Evolutionary conservation across 2,888 invertebrate genomes (phyloP), one percentile per base, ranked within the genome.

Genomic region (Eutolmus rufibarbis): DNA sequence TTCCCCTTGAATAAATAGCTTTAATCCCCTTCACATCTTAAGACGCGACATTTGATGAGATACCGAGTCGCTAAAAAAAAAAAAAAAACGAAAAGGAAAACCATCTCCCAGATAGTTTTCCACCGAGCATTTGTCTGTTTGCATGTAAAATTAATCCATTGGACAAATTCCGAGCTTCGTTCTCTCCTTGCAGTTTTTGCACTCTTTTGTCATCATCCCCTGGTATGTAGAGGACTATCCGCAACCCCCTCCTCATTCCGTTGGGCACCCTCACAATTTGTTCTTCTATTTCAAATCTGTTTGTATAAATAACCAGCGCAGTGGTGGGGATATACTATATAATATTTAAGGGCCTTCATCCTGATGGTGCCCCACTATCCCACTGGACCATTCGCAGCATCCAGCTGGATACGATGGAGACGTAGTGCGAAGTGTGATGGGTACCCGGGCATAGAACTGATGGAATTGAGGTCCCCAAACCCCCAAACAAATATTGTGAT

Each of bases 401-500:
- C 43, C 43, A 46, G 43, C 43, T 28, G 19, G 66, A 23, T 66
- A 23, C 66, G 66, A 66, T 66, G 66, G 66, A 66, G 40, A 82
- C 23, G 31, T 37, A 37, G 40, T 57, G 57, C 31, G 57, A 66
- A 56, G 46, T 31, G 51, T 31, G 51, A 57, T 82, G 82, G 82
- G 57, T 57, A 37, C 76, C 76, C 16, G 40, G 37, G 76, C 34
- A 7, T 34, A 76, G n/a, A n/a, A 76, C 37, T 82, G 82, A 78
- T 78, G 78, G 40, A 86, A 76, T 78, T 77, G 56, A 57, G 82
- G 74, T 81, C 57, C 77, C 76, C 84, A 51, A 84, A 77, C 57
- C 84, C 87, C 78, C 28, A 16, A 85, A 43, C 74, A 85, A 85
- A 85, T 85, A 85, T 74, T 85, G 43, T 34, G 85, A 85, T 85